A percentile compares a stretch with the other conserved stretches of the same genome.
These are phyloP conservation scores for Dryas iulia DNA, from an alignment of 1,140 invertebrate species.

Conservation along the genomic window DNA sequence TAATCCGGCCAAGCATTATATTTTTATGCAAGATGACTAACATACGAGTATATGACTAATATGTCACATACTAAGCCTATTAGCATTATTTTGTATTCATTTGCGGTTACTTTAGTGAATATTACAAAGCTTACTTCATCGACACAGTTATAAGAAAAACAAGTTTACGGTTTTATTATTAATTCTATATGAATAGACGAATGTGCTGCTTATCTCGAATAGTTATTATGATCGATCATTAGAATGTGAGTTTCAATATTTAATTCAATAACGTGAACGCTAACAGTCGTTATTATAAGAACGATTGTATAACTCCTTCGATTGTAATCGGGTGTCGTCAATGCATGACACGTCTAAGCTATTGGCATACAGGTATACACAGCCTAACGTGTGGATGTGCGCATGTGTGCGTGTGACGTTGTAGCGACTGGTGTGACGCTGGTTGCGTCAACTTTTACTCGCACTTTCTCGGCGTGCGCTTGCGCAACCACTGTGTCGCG, in stretches of 20 bases:
- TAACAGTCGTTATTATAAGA: neutral
- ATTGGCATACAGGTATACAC: conserved; percentile 24
- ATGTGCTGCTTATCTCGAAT: too few species aligned
- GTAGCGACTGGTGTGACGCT: conserved; percentile 56
- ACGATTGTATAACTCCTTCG: conserved; percentile 57
- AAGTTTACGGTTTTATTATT: neutral
- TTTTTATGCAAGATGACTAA: neutral
- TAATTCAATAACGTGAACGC: too few species aligned
- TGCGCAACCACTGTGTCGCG: conserved; percentile 62
- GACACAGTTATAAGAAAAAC: neutral
- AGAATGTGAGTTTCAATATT: neutral
- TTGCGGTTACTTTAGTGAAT: neutral
- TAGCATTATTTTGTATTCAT: neutral
- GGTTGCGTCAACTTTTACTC: conserved; percentile 79
- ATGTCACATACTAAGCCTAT: neutral
- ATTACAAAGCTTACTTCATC: neutral
- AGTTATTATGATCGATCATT: too few species aligned
- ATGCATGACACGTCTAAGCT: conserved; percentile 52
- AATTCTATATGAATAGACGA: neutral
- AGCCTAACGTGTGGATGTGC: conserved; percentile 34
- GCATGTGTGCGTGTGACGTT: conserved; percentile 55
- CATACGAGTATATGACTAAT: neutral
- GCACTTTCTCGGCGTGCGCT: conserved; percentile 74
- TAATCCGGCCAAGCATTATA: neutral
- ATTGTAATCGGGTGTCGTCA: conserved; percentile 67